phyloP scores from a whole-genome alignment of 2,113 vertebrate genomes.

The Rutilus rutilus region DNA sequence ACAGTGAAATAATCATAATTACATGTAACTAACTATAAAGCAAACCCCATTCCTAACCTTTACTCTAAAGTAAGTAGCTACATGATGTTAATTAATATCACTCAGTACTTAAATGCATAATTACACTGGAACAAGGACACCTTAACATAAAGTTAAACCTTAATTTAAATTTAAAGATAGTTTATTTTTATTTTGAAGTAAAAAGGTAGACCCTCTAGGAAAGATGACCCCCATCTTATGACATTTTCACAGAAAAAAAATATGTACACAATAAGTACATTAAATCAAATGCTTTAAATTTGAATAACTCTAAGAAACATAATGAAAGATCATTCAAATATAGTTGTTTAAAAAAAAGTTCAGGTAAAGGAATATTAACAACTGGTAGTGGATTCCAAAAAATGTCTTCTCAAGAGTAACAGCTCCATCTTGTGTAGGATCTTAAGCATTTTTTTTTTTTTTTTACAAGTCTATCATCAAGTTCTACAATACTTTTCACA shows the following conservation, averaged over 20 bases:
- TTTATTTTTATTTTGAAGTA: background rate
- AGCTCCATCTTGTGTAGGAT: conserved; percentile 23
- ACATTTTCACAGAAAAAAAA: background rate
- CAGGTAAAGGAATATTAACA: background rate
- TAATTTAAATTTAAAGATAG: too few relatives aligned
- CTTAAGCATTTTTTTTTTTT: too few relatives aligned
- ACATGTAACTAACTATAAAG: too few relatives aligned
- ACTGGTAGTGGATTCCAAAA: background rate
- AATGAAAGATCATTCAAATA: background rate
- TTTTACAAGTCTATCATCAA: background rate
- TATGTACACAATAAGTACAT: background rate
- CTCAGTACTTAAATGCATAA: too few relatives aligned
- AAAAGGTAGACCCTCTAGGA: background rate
- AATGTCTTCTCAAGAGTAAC: background rate
- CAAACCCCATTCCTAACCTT: too few relatives aligned
- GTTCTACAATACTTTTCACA: background rate
- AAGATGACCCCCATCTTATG: background rate
- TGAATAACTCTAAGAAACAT: background rate
- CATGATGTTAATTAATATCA: too few relatives aligned
- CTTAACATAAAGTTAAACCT: too few relatives aligned
- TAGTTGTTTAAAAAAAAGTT: background rate
- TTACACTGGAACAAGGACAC: too few relatives aligned
- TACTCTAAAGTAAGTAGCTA: too few relatives aligned
- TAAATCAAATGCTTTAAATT: background rate
- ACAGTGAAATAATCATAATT: too few relatives aligned